Evolutionary conservation across 2,113 vertebrate genomes (phyloP).

Genomic region (Scatophagus argus): DNA sequence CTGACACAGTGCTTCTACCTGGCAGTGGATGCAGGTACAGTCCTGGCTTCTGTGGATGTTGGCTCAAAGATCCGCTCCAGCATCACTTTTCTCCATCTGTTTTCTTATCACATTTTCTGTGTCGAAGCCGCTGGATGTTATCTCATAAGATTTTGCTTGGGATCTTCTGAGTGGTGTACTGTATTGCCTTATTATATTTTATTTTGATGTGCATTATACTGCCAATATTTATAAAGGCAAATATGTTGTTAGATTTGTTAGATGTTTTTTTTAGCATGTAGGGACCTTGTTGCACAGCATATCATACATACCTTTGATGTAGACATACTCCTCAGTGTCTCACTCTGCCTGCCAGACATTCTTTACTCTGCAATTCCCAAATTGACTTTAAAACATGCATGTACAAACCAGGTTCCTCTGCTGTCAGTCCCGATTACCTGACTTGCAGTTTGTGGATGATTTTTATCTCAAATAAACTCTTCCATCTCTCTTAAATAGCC

Average conservation of each 20-base stretch:
- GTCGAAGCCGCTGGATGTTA: conserved; percentile 1
- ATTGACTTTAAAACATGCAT: too few relatives aligned
- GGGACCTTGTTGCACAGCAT: neutral
- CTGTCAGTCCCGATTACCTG: neutral
- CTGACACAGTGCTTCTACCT: conserved; percentile 49
- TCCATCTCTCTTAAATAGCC: neutral
- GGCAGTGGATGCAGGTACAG: conserved; percentile 41
- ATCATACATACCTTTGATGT: neutral
- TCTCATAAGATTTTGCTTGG: neutral
- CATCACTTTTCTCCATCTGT: conserved; percentile 23
- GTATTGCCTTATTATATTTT: neutral
- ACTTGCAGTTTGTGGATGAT: neutral
- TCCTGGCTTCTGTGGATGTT: conserved; percentile 40
- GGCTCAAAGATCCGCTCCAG: conserved; percentile 7
- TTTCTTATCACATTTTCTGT: conserved; percentile 18
- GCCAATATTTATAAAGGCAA: neutral
- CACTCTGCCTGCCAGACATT: neutral
- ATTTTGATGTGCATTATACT: neutral
- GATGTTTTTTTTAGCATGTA: neutral
- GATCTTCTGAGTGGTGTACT: neutral
- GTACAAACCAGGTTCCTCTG: neutral
- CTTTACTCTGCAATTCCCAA: neutral
- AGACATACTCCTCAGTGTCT: neutral
- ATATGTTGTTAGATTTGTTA: neutral
- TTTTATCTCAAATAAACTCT: conserved; percentile 7